phyloP scores from a whole-genome alignment of 2,888 invertebrate species.

The Theretra japonica region DNA sequence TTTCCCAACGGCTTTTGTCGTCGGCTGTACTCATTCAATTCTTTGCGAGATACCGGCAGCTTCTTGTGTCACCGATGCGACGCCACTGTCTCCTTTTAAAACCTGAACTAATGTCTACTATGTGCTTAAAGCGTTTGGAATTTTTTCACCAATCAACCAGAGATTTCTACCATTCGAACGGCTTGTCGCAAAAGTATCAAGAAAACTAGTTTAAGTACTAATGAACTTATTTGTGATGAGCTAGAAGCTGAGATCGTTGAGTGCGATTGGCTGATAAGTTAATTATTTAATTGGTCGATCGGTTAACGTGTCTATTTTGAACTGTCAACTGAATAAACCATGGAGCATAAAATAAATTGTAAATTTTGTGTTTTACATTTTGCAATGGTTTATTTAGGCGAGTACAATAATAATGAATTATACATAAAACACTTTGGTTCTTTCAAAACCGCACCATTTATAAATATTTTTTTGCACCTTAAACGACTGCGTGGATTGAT shows the following conservation, averaged over 20 bases:
- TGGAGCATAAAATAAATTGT: not conserved
- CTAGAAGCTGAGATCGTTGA: not conserved
- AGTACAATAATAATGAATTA: too few relatives aligned
- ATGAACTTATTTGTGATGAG: slow-evolving; percentile 3
- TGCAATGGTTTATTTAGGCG: not conserved
- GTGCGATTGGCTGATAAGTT: slow-evolving; percentile 7
- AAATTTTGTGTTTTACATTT: not conserved
- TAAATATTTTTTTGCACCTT: too few relatives aligned
- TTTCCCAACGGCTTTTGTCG: not conserved
- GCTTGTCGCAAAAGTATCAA: not conserved
- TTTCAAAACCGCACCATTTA: too few relatives aligned
- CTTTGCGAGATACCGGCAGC: slow-evolving; percentile 14
- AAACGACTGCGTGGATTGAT: too few relatives aligned
- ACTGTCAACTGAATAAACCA: not conserved
- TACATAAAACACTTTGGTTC: too few relatives aligned
- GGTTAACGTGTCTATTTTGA: not conserved
- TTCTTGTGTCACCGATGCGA: slow-evolving; percentile 22
- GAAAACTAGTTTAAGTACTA: slow-evolving; percentile 9
- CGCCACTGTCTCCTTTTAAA: slow-evolving; percentile 25
- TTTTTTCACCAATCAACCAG: slow-evolving; percentile 1
- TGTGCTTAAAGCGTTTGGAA: slow-evolving; percentile 12
- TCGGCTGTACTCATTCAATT: slow-evolving; percentile 31
- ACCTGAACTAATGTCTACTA: slow-evolving; percentile 23
- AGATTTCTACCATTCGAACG: slow-evolving; percentile 1
- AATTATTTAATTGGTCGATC: slow-evolving; percentile 10